Conservation (phyloP, 1,140 invertebrate species). For the Bombus picipes region DNA sequence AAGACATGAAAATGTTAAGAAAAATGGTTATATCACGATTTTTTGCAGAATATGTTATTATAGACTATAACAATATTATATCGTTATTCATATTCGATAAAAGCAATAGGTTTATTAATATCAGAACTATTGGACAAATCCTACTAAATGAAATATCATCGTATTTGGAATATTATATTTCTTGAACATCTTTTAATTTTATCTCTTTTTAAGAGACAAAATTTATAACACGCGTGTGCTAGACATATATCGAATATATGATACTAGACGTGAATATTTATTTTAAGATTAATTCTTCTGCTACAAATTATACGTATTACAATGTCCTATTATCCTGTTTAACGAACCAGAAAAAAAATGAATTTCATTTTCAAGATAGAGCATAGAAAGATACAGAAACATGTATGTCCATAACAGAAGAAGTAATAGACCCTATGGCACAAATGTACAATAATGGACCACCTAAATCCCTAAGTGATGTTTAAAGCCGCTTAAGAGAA, state of each 20-base stretch:
- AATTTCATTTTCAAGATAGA: background rate
- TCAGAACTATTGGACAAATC: too few relatives aligned
- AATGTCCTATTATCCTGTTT: background rate
- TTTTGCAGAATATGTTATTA: background rate
- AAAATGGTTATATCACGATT: background rate
- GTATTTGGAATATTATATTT: background rate
- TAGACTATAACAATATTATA: too few relatives aligned
- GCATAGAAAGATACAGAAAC: background rate
- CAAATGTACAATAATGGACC: conserved; percentile 8
- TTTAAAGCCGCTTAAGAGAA: conserved; percentile 40
- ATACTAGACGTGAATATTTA: too few relatives aligned
- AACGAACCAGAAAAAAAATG: background rate
- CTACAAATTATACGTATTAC: background rate
- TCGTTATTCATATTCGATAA: background rate
- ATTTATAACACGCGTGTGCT: too few relatives aligned
- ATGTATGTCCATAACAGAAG: background rate
- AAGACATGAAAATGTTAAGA: background rate
- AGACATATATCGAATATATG: too few relatives aligned
- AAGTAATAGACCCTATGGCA: background rate
- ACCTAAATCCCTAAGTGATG: conserved; percentile 21
- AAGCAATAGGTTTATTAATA: background rate
- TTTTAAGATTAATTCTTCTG: too few relatives aligned
- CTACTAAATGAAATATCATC: background rate
- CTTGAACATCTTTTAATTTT: background rate
- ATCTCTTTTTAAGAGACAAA: too few relatives aligned